Evolutionary conservation across 35 echinoderm and acorn worm genomes (phyloP).

Genomic region (Patiria miniata): DNA sequence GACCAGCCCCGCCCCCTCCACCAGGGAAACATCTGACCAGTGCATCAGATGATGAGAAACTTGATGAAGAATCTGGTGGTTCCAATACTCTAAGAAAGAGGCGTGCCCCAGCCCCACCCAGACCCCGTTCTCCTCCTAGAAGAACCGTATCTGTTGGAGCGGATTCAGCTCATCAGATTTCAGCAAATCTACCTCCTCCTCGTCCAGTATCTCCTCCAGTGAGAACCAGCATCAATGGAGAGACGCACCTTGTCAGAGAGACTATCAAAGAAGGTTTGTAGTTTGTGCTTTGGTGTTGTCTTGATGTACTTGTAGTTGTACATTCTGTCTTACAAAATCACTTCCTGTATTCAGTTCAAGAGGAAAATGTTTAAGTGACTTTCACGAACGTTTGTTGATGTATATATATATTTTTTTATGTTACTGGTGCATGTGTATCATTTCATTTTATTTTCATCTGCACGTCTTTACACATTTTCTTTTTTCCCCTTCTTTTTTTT

Average conservation of each 20-base stretch:
- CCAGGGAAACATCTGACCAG: background rate
- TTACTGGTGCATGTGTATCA: too few relatives aligned
- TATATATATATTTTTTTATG: too few relatives aligned
- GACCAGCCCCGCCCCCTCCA: constrained; percentile 33
- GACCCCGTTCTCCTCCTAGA: background rate
- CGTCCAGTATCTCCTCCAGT: background rate
- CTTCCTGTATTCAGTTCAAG: too few relatives aligned
- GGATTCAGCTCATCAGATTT: background rate
- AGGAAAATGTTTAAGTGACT: too few relatives aligned
- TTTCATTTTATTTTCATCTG: background rate
- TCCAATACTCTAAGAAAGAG: constrained; percentile 40
- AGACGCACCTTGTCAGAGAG: background rate
- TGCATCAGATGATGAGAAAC: constrained; percentile 10
- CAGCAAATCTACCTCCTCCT: background rate
- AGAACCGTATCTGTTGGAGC: background rate
- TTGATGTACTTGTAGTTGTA: too few relatives aligned
- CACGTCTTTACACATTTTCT: background rate
- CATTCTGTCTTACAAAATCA: too few relatives aligned
- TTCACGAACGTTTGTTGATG: too few relatives aligned
- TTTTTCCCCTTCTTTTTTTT: too few relatives aligned
- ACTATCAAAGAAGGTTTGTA: too few relatives aligned
- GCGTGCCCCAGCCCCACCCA: constrained; percentile 55
- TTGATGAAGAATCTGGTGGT: background rate
- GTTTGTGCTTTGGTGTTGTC: too few relatives aligned
- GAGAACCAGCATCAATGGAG: background rate